Percentiles rank a stretch among this genome's conserved stretches.
Conservation (phyloP, 2,888 invertebrate species). For the Nudaria mundana region DNA sequence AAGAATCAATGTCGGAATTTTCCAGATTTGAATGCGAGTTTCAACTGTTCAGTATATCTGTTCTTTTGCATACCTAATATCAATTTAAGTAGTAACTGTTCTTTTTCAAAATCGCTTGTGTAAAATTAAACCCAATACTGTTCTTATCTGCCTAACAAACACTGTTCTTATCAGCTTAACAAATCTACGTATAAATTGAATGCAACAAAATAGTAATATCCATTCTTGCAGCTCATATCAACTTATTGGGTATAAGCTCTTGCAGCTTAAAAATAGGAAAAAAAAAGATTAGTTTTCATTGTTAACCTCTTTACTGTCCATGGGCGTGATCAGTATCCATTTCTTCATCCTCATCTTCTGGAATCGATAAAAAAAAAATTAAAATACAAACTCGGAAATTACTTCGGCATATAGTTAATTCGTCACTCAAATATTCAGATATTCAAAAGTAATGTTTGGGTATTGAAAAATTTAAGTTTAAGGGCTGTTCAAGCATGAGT, state of each 20-base stretch:
- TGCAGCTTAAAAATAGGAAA: slow-evolving; percentile 30
- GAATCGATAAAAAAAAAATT: slow-evolving; percentile 42
- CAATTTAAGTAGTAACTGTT: slow-evolving; percentile 54
- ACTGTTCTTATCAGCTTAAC: neutral
- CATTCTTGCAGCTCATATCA: slow-evolving; percentile 51
- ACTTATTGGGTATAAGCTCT: no score
- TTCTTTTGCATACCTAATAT: slow-evolving; percentile 36
- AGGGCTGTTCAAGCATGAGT: no score
- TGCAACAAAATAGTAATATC: slow-evolving; percentile 30
- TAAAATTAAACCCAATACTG: slow-evolving; percentile 32
- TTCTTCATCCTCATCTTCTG: slow-evolving; percentile 74
- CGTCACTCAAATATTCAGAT: no score
- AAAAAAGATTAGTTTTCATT: slow-evolving; percentile 35
- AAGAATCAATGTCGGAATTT: neutral
- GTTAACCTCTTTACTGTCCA: slow-evolving; percentile 50
- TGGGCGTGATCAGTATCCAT: slow-evolving; percentile 72
- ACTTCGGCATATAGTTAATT: no score
- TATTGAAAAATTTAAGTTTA: no score
- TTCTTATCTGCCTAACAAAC: slow-evolving; percentile 56
- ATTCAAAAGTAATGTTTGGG: no score
- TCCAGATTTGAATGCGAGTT: neutral
- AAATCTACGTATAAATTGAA: neutral
- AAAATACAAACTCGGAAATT: neutral
- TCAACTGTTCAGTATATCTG: slow-evolving; percentile 29
- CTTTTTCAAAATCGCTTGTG: slow-evolving; percentile 40